phyloP scores from a whole-genome alignment of 1,140 invertebrate genomes.

The Macrostomum lignano region DNA sequence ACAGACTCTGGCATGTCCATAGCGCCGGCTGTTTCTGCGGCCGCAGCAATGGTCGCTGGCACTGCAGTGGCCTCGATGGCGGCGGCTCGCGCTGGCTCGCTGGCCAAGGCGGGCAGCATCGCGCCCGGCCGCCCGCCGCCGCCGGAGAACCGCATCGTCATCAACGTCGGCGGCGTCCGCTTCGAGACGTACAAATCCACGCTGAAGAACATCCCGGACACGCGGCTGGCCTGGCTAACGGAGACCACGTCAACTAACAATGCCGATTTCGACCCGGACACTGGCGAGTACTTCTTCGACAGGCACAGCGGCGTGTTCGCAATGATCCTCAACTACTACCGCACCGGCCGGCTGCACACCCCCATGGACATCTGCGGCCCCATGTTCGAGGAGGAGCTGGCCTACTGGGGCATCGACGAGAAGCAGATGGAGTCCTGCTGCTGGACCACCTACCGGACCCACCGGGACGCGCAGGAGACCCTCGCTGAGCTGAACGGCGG shows the following conservation, averaged over 20 bases:
- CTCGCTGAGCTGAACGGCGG: slow-evolving; percentile 16
- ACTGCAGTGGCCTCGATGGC: too few species aligned
- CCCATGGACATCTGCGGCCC: slow-evolving; percentile 9
- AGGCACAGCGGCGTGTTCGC: slow-evolving; percentile 22
- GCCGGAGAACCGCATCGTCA: slow-evolving; percentile 40
- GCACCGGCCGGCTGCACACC: slow-evolving; percentile 16
- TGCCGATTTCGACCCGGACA: slow-evolving; percentile 17
- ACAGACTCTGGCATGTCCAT: too few species aligned
- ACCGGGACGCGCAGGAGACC: slow-evolving; percentile 21
- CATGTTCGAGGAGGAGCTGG: slow-evolving; percentile 9
- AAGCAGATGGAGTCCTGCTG: slow-evolving; percentile 27
- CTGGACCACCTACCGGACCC: slow-evolving; percentile 17
- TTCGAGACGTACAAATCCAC: slow-evolving; percentile 61
- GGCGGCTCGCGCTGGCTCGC: too few species aligned
- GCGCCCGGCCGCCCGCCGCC: too few species aligned
- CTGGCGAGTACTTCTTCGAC: slow-evolving; percentile 25
- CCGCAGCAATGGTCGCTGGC: too few species aligned
- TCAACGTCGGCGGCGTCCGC: slow-evolving; percentile 78
- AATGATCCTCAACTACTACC: slow-evolving; percentile 27
- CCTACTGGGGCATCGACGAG: slow-evolving; percentile 15
- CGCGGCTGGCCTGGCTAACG: slow-evolving; percentile 18
- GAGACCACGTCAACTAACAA: slow-evolving; percentile 16
- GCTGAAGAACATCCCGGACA: slow-evolving; percentile 22
- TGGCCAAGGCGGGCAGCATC: too few species aligned
- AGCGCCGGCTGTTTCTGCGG: too few species aligned